These are phyloP conservation scores for Dryococelus australis DNA, from an alignment of 2,888 invertebrate species.

Conservation along the genomic window DNA sequence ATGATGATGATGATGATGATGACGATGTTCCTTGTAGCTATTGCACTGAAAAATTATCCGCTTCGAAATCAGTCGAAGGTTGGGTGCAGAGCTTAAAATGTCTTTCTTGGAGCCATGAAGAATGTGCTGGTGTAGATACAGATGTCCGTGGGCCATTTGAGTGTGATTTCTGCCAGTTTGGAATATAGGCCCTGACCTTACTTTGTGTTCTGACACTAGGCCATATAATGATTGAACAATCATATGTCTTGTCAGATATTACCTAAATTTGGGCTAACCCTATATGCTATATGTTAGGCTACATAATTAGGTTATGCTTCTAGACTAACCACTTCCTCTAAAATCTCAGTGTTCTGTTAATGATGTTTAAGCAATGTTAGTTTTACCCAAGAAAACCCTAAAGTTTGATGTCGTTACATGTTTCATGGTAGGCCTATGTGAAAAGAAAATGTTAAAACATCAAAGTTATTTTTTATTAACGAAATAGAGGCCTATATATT, in stretches of 20 bases:
- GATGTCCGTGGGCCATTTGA: neutral
- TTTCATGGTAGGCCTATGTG: too few species aligned
- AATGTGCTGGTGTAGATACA: slow-evolving; percentile 24
- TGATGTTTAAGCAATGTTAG: neutral
- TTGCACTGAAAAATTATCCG: slow-evolving; percentile 24
- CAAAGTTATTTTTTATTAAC: too few species aligned
- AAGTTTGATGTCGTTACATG: too few species aligned
- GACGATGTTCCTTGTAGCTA: slow-evolving; percentile 26
- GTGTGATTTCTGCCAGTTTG: slow-evolving; percentile 26
- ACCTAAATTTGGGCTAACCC: neutral
- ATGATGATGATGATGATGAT: slow-evolving; percentile 21
- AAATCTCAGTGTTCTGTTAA: neutral
- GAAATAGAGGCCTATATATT: too few species aligned
- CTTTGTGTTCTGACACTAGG: neutral
- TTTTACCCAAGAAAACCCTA: too few species aligned
- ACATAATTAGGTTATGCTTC: neutral
- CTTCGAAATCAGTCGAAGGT: slow-evolving; percentile 26
- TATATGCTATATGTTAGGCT: neutral
- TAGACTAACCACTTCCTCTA: slow-evolving; percentile 13
- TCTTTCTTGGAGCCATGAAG: slow-evolving; percentile 28
- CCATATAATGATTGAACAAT: neutral
- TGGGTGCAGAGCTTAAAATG: neutral
- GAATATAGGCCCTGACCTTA: neutral
- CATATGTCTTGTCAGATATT: neutral
- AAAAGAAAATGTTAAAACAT: too few species aligned